These are phyloP conservation scores for Diuraphis noxia DNA, from an alignment of 1,140 invertebrate genomes.

Conservation along the genomic window DNA sequence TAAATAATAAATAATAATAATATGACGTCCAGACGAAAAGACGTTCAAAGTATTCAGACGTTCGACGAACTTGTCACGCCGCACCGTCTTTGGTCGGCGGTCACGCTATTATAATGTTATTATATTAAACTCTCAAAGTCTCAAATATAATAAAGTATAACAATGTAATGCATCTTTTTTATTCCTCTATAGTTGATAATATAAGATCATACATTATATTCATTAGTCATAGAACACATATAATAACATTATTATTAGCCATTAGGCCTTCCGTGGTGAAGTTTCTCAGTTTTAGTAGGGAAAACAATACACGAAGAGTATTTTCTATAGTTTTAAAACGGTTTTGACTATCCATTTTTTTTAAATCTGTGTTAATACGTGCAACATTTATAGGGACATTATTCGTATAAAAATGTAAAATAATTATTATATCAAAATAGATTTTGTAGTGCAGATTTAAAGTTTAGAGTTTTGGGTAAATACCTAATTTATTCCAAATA, in stretches of 20 bases:
- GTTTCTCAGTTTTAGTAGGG: not conserved
- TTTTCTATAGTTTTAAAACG: not conserved
- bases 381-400: not conserved
- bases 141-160: too few species aligned
- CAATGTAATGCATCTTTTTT: not conserved
- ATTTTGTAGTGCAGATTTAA: not conserved
- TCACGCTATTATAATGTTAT: not conserved
- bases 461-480: not conserved
- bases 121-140: too few species aligned
- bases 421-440: not conserved
- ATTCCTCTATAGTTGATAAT: not conserved
- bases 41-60: not conserved
- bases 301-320: not conserved
- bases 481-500: not conserved
- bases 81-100: not conserved
- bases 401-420: not conserved
- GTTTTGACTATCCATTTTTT: not conserved
- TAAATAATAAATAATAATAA: not conserved
- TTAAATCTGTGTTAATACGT: not conserved
- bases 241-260: not conserved
- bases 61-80: not conserved
- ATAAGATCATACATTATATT: not conserved
- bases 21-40: not conserved
- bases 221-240: accelerated
- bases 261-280: not conserved